Evolutionary conservation across 1,140 invertebrate species (phyloP).

Genomic region (Euschistus heros): DNA sequence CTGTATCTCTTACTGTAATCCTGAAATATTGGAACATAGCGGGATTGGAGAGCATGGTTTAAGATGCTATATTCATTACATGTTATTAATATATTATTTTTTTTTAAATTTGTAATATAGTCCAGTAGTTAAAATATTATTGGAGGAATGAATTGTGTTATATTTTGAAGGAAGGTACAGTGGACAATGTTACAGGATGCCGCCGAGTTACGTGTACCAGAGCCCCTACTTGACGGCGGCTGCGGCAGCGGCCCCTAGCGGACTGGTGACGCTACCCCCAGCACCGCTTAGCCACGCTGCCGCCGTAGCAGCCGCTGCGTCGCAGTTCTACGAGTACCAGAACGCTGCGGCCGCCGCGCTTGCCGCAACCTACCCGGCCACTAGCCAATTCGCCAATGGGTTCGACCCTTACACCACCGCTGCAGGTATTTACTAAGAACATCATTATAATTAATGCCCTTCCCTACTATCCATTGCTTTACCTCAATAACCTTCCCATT

Average conservation of each 20-base stretch:
- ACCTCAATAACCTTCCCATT: not conserved
- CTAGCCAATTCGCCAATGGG: slow-evolving; percentile 33
- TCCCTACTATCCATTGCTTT: too few species aligned
- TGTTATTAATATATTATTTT: too few species aligned
- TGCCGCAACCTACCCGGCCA: slow-evolving; percentile 32
- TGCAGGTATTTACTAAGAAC: slow-evolving; percentile 29
- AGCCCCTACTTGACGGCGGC: slow-evolving; percentile 32
- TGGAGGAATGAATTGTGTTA: too few species aligned
- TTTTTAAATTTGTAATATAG: too few species aligned
- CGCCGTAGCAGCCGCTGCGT: slow-evolving; percentile 30
- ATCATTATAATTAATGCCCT: too few species aligned
- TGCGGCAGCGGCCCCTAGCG: slow-evolving; percentile 28
- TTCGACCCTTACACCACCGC: slow-evolving; percentile 33
- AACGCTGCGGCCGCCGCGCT: slow-evolving; percentile 33
- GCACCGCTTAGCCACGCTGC: slow-evolving; percentile 31
- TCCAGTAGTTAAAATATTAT: too few species aligned
- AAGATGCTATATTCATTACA: too few species aligned
- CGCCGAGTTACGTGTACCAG: slow-evolving; percentile 38
- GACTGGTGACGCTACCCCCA: slow-evolving; percentile 34
- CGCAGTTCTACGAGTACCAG: slow-evolving; percentile 37
- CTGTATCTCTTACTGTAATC: too few species aligned
- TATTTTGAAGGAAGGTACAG: not conserved
- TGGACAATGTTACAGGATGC: slow-evolving; percentile 32
- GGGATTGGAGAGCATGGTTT: too few species aligned
- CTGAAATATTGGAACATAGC: too few species aligned